These are phyloP conservation scores for Melanerpes formicivorus DNA, from an alignment of 2,113 vertebrate genomes.

Conservation along the genomic window DNA sequence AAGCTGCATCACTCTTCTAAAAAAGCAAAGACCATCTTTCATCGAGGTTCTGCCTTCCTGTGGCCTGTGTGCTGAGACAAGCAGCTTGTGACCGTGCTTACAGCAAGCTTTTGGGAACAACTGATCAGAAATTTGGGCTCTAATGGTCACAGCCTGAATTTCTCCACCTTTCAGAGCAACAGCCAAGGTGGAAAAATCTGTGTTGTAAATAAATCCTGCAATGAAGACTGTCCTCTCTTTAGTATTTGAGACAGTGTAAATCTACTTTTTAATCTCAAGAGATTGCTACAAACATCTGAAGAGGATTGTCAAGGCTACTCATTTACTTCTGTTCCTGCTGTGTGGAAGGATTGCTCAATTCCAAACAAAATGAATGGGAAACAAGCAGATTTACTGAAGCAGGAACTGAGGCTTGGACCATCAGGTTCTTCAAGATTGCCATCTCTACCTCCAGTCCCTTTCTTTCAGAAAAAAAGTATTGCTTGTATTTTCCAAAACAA, in stretches of 20 bases:
- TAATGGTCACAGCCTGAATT: not conserved
- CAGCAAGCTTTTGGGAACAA: not conserved
- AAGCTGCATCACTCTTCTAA: not conserved
- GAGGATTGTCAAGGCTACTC: not conserved
- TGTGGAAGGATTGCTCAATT: not conserved
- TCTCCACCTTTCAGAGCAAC: not conserved
- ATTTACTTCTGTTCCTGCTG: not conserved
- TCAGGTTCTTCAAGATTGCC: too few species aligned
- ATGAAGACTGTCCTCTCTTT: not conserved
- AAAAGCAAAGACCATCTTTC: not conserved
- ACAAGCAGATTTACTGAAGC: not conserved
- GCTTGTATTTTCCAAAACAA: too few species aligned
- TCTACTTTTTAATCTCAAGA: not conserved
- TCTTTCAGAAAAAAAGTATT: too few species aligned
- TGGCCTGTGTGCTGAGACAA: conserved; percentile 13
- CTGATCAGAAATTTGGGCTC: not conserved
- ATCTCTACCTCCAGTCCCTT: too few species aligned
- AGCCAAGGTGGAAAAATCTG: rapidly evolving
- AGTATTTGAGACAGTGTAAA: not conserved
- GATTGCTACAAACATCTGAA: not conserved
- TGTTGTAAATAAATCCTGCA: not conserved
- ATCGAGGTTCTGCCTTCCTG: not conserved
- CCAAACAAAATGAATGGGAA: not conserved
- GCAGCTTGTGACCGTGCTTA: not conserved
- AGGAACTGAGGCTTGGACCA: too few species aligned